Base-by-base conservation (phyloP, 2,113 vertebrate genomes). In the Larimichthys crocea region DNA sequence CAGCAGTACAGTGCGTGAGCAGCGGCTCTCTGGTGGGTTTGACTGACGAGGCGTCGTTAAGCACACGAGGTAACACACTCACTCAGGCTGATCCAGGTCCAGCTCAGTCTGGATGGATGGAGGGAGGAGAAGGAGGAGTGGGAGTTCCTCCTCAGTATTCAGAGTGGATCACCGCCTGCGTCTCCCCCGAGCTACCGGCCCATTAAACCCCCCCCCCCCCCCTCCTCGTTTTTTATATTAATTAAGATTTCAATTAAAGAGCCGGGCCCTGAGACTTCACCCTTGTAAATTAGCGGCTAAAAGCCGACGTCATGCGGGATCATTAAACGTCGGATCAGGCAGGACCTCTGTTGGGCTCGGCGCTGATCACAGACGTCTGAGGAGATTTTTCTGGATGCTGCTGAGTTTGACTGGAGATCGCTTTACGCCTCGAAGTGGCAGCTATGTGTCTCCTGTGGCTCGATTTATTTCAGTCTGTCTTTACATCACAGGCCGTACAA, bases 231-330 rank as follows among this genome's bases (percentile, higher is more conserved):
- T 89, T 90, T 83, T 61, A 82, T 75, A 82, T 89, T 88, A 83
- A 90, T 91, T 86, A 85, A 88, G 84, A 86, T 79, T 86, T 89
- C 79, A 88, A 89, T 92, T 91, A 91, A 64, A 62, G 80, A 71
- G 56, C 65, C 57, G 61, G 71, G 72, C 79, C 62, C 77, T 46
- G 79, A 88, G 83, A 87, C 83, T 74, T 74, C 35, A 73, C 72
- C 76, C 79, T 46, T 85, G 83, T 86, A 89, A 88, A 90, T 88
- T 95, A 96, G 96, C 94, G 93, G 90, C 90, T 94, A 94, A 95
- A 95, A 85, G 79, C 79, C 62, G 40, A 49, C 62, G 68, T 82
- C 75, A 79, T 53, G 11, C 22, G 66, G 75, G 71, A 73, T 77
- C 74, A 35, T 83, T 80, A 87, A 79, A n/a, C 4, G 61, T 11